Base-by-base conservation (phyloP, 2,888 invertebrate species). In the Drosophila prostipennis region DNA sequence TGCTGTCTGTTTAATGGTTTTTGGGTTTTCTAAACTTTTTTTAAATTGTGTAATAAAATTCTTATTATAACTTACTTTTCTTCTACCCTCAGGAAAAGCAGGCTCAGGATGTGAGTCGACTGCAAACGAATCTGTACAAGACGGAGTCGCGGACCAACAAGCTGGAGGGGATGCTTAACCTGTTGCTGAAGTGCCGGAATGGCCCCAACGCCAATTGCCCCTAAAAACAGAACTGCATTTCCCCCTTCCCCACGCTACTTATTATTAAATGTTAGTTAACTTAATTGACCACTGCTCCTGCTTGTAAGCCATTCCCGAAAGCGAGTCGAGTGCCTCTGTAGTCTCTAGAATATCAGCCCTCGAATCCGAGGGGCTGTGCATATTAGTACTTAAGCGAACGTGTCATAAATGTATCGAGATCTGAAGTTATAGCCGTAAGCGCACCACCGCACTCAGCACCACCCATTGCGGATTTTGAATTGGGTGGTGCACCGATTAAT, bases 131-230 rank as follows among this genome's bases (percentile, higher is more conserved):
- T 87, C 89, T 93, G 2, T 91, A 91, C 69, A 89, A 88, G 37
- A 91, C 93, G n/a, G 91, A 92, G 56, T 86, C 90, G n/a, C 91
- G 93, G 48, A 91, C 92, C 7, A 89, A 90, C 64, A 90, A 89
- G 68, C 88, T 93, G 56, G 92, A 93, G 69, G 89, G 90, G 42
- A 91, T 92, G 86, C 78, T 93, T 11, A 91, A 91, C 76, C 72
- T 92, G 72, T 80, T 93, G 67, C 91, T 93, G 82, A 92, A 92
- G 81, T 92, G 91, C 76, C 89, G 91, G 77, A 89, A 88, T 56
- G 85, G 89, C 14, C 90, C 90, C 6, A 89, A 89, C 67, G 87
- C 89, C 57, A 80, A 89, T 46, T 91, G 91, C 72, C 91, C 91
- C 23, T 90, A 71, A 63, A 78, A 63, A 78, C 76, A 77, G 84